A percentile compares a stretch with the other conserved stretches of the same genome.
These are phyloP conservation scores for Microchrysa polita DNA, from an alignment of 2,888 invertebrate species.

Conservation along the genomic window DNA sequence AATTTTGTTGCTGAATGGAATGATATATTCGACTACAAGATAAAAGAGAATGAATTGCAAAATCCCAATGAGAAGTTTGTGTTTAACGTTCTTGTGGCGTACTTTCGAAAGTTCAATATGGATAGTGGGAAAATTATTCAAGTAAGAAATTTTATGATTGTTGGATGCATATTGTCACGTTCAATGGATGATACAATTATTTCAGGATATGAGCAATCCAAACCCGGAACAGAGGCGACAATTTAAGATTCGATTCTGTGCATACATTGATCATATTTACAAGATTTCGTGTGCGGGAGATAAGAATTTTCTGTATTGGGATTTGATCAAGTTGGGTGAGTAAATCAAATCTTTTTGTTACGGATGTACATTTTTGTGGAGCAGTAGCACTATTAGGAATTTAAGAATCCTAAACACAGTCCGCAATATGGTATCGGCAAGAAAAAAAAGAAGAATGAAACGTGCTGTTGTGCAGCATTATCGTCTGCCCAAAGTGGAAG, in stretches of 20 bases:
- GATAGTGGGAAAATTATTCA: conserved; percentile 24
- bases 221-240: conserved; percentile 12
- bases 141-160: conserved; percentile 31
- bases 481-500: too few relatives aligned
- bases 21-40: conserved; percentile 46
- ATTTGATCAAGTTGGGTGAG: conserved; percentile 45
- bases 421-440: too few relatives aligned
- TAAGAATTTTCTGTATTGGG: conserved; percentile 38
- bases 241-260: conserved; percentile 44
- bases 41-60: conserved; percentile 44
- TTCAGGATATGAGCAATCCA: conserved; percentile 11
- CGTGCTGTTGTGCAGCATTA: too few relatives aligned
- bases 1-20: conserved; percentile 47
- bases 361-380: too few relatives aligned
- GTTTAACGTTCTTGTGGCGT: conserved; percentile 46
- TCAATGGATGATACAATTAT: not conserved
- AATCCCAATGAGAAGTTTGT: conserved; percentile 46
- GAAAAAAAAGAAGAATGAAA: too few relatives aligned
- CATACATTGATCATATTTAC: conserved; percentile 46
- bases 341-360: not conserved
- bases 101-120: conserved; percentile 44
- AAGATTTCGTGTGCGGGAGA: conserved; percentile 45
- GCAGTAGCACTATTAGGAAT: too few relatives aligned
- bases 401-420: too few relatives aligned
- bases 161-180: too few relatives aligned